Conservation (phyloP, 2,113 vertebrate genomes). For the Erpornis zantholeuca region DNA sequence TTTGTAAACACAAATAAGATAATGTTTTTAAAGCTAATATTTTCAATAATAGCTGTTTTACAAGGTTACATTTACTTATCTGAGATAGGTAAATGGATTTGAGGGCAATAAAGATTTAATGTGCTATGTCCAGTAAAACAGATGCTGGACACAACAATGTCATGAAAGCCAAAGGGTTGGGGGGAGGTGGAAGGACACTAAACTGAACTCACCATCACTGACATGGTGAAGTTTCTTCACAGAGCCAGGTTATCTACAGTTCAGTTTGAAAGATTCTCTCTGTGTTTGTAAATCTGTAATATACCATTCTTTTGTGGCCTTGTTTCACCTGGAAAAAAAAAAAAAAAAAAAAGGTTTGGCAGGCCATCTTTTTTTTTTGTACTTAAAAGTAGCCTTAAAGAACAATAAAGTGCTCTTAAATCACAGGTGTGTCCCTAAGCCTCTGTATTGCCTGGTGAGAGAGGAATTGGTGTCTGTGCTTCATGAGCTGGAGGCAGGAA, state of each 20-base stretch:
- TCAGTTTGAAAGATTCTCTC: conserved; percentile 69
- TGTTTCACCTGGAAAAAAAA: conserved; percentile 82
- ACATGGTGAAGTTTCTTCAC: conserved; percentile 47
- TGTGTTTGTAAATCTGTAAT: conserved; percentile 90
- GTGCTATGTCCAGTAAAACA: neutral
- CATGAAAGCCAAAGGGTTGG: conserved; percentile 47
- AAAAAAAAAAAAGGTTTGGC: conserved; percentile 87
- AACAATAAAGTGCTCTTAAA: conserved; percentile 99
- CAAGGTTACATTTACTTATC: conserved; percentile 68
- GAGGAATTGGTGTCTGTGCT: too few relatives aligned
- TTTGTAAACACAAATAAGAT: conserved; percentile 50
- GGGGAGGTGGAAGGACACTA: conserved; percentile 28
- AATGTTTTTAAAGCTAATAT: conserved; percentile 55
- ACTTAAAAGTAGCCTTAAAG: conserved; percentile 99
- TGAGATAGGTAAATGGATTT: conserved; percentile 73
- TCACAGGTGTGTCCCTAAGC: conserved; percentile 57
- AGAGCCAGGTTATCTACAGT: conserved; percentile 78
- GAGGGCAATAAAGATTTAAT: conserved; percentile 54
- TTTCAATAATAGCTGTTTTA: conserved; percentile 51
- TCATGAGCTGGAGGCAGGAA: rapidly evolving
- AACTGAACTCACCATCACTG: neutral
- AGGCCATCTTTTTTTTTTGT: conserved; percentile 99
- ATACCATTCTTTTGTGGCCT: conserved; percentile 89
- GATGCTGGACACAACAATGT: neutral
- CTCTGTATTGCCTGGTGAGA: neutral